Conservation (phyloP, 2,113 vertebrate genomes). For the Paramormyrops kingsleyae region DNA sequence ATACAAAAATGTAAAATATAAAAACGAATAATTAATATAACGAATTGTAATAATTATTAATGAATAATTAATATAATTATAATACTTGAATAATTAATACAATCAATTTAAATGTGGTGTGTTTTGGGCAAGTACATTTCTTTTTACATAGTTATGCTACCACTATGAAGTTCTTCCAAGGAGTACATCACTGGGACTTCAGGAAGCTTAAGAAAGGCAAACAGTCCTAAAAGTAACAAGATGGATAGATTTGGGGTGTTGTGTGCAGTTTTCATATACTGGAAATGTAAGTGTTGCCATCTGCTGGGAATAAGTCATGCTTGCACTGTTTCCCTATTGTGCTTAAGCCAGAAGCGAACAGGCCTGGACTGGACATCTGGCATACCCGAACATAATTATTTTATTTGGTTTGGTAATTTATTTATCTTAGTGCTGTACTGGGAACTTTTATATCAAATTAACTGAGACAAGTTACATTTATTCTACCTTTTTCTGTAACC, state of each 20-base stretch:
- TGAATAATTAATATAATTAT: neutral
- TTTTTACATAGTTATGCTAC: neutral
- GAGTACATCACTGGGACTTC: neutral
- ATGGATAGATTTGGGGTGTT: neutral
- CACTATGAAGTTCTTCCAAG: neutral
- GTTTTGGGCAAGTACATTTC: neutral
- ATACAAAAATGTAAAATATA: neutral
- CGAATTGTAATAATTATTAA: neutral
- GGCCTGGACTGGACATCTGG: neutral
- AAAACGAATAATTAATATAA: neutral
- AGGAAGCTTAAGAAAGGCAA: neutral
- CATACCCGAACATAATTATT: neutral
- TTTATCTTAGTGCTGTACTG: neutral
- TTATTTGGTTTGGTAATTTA: neutral
- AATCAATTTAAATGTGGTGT: neutral
- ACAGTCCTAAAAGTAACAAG: neutral
- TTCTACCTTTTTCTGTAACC: neutral
- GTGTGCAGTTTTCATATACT: neutral
- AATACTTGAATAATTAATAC: neutral
- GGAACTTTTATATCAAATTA: neutral
- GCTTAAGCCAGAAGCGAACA: neutral
- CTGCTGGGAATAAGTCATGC: neutral
- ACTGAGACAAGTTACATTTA: neutral
- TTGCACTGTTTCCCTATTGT: neutral
- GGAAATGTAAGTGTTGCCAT: constrained; percentile 2